phyloP scores from a whole-genome alignment of 2,888 invertebrate species.

The Athripsodes cinereus region DNA sequence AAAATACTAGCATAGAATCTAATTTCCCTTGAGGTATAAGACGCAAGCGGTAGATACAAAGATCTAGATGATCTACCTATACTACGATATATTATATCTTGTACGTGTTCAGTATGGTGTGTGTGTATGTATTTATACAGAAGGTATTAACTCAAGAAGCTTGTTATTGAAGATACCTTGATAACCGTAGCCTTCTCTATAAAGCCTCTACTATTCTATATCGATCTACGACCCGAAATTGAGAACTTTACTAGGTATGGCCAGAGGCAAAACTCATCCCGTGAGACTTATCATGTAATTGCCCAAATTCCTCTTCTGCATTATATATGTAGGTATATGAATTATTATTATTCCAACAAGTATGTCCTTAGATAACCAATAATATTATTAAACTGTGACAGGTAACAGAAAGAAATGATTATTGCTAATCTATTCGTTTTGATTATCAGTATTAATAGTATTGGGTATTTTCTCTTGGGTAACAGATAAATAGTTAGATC shows the following conservation, averaged over 20 bases:
- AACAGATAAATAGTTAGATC: too few species aligned
- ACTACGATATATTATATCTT: not conserved
- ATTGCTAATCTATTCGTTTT: too few species aligned
- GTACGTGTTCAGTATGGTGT: not conserved
- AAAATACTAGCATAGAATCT: not conserved
- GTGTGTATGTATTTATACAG: not conserved
- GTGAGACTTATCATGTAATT: not conserved
- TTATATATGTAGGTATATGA: too few species aligned
- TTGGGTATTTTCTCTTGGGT: too few species aligned
- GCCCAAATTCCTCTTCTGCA: not conserved
- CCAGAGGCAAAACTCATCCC: not conserved
- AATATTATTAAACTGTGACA: too few species aligned
- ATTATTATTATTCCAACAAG: too few species aligned
- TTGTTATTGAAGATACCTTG: not conserved
- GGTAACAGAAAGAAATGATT: too few species aligned
- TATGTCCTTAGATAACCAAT: too few species aligned
- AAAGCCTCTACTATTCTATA: not conserved
- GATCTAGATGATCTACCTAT: too few species aligned
- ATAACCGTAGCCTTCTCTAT: not conserved
- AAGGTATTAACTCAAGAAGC: not conserved
- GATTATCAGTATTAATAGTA: too few species aligned
- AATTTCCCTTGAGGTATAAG: not conserved
- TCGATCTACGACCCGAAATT: not conserved
- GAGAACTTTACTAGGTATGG: not conserved
- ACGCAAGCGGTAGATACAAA: too few species aligned